These are phyloP conservation scores for Pissodes strobi DNA, from an alignment of 1,140 invertebrate species.

Conservation along the genomic window DNA sequence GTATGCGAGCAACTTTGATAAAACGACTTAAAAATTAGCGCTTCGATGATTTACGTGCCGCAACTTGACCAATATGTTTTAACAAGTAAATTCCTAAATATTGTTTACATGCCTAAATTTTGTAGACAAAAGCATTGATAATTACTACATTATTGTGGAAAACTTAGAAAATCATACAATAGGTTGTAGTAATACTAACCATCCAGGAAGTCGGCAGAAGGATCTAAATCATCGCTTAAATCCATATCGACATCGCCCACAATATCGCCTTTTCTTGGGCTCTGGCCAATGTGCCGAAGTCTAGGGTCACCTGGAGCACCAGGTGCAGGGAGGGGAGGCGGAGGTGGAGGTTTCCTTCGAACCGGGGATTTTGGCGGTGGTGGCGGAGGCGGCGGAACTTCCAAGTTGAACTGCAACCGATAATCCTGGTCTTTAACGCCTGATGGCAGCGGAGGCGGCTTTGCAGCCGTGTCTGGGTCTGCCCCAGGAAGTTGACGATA, in stretches of 20 bases:
- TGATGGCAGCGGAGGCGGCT: slow-evolving; percentile 4
- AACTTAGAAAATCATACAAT: too few species aligned
- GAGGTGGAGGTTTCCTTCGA: slow-evolving; percentile 6
- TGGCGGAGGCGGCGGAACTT: slow-evolving; percentile 49
- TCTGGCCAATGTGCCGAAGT: neutral
- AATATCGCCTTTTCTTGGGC: slow-evolving; percentile 49
- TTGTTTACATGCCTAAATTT: too few species aligned
- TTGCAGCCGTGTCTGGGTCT: neutral
- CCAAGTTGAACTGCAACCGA: slow-evolving; percentile 44
- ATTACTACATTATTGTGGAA: neutral
- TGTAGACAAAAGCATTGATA: too few species aligned
- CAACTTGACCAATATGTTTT: too few species aligned
- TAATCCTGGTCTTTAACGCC: slow-evolving; percentile 47
- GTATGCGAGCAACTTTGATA: too few species aligned
- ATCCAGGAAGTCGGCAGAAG: slow-evolving; percentile 30
- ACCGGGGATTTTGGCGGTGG: slow-evolving; percentile 35
- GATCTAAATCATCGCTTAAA: slow-evolving; percentile 67
- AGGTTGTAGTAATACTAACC: too few species aligned
- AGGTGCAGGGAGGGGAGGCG: slow-evolving; percentile 6
- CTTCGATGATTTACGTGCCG: too few species aligned
- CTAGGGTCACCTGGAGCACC: slow-evolving; percentile 1
- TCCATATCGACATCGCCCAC: slow-evolving; percentile 74
- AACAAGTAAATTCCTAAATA: too few species aligned
- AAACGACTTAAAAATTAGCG: too few species aligned
- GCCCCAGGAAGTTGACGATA: neutral